A percentile compares a stretch with the other conserved stretches of the same genome.
Evolutionary conservation across 2,113 vertebrate genomes (phyloP).

Genomic region (Ochotona princeps): DNA sequence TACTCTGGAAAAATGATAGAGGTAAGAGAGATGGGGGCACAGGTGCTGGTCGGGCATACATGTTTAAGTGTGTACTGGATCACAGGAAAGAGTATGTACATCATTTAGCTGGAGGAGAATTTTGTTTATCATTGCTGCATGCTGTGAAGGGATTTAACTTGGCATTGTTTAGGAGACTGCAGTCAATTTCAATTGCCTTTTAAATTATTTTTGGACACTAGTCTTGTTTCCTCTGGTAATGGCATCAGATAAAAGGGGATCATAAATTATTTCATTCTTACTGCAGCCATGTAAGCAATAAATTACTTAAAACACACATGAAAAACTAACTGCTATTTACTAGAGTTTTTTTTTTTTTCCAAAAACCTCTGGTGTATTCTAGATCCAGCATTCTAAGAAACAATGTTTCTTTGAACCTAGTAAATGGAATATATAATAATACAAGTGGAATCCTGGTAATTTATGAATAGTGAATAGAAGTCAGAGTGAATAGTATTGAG

Average conservation of each 20-base stretch:
- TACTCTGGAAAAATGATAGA: constrained; percentile 13
- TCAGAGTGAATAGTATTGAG: neutral
- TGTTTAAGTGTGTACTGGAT: neutral
- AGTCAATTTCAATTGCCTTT: constrained; percentile 13
- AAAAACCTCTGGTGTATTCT: neutral
- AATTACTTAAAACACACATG: neutral
- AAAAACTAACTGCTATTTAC: neutral
- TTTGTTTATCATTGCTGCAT: constrained; percentile 26
- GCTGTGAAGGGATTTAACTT: constrained; percentile 19
- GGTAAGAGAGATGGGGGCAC: neutral
- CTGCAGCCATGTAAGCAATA: constrained; percentile 17
- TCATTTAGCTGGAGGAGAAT: constrained; percentile 20
- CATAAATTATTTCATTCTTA: neutral
- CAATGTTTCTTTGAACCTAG: neutral
- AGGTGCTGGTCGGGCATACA: neutral
- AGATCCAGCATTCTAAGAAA: neutral
- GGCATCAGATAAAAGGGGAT: neutral
- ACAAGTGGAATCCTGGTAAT: constrained; percentile 25
- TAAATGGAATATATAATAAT: neutral
- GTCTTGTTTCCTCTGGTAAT: constrained; percentile 42
- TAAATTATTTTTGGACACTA: constrained; percentile 45
- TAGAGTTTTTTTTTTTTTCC: neutral
- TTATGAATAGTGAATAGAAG: neutral
- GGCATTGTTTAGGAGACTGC: neutral
- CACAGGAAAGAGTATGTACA: neutral